Percentiles rank a stretch among this genome's conserved stretches.
phyloP scores from a whole-genome alignment of 2,888 invertebrate genomes.

The Cephus spinipes region DNA sequence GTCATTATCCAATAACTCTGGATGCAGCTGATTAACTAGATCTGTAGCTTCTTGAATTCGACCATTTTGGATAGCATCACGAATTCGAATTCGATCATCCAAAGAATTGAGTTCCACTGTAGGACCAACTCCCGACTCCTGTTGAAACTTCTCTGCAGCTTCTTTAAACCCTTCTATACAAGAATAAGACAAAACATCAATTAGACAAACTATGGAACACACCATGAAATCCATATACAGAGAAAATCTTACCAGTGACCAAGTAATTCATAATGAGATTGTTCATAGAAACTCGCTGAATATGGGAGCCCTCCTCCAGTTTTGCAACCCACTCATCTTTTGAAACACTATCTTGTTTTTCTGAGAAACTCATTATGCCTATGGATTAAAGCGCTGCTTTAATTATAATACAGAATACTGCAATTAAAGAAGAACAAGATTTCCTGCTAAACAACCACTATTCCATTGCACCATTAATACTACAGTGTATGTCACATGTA shows the following conservation, averaged over 20 bases:
- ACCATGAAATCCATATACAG: constrained; percentile 4
- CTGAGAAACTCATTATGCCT: constrained; percentile 67
- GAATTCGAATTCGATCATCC: constrained; percentile 91
- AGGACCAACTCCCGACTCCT: constrained; percentile 90
- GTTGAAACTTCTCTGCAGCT: constrained; percentile 95
- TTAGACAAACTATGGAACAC: constrained; percentile 6
- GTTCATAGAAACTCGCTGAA: constrained; percentile 94
- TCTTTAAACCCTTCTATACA: constrained; percentile 91
- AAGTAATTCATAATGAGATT: constrained; percentile 98
- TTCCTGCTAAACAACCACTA: not conserved
- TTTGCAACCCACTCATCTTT: constrained; percentile 82
- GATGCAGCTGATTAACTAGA: constrained; percentile 93
- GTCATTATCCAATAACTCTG: constrained; percentile 94
- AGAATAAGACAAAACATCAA: not conserved
- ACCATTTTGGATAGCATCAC: constrained; percentile 94
- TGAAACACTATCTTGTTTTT: constrained; percentile 68
- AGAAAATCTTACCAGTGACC: constrained; percentile 81
- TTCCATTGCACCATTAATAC: not conserved
- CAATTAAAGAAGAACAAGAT: not conserved
- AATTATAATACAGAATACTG: not conserved
- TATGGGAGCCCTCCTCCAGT: constrained; percentile 79
- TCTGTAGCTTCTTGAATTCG: constrained; percentile 93
- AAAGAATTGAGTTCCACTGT: constrained; percentile 84
- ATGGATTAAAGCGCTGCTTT: not conserved
- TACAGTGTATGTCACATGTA: not conserved